Conservation (phyloP, 2,113 vertebrate genomes). For the Platycercus adscitus region DNA sequence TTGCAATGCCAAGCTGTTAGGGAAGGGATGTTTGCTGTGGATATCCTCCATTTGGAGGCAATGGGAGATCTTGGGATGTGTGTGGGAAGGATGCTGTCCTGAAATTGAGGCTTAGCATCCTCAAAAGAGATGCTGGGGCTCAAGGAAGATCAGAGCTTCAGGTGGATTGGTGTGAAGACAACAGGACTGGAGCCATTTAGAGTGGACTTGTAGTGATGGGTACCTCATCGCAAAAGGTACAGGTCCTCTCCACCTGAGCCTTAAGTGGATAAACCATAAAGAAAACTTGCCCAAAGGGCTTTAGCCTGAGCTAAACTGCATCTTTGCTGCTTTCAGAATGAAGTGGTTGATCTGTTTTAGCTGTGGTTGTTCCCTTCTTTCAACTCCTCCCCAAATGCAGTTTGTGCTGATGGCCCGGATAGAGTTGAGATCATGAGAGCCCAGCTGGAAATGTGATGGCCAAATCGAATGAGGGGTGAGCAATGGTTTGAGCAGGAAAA, state of each 20-base stretch:
- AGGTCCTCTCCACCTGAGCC: neutral
- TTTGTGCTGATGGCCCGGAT: neutral
- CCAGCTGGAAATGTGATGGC: neutral
- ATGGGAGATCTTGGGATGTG: neutral
- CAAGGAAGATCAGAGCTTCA: neutral
- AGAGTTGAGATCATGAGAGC: neutral
- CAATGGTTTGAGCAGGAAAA: neutral
- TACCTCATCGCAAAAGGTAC: neutral
- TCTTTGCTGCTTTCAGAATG: neutral
- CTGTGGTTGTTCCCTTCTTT: neutral
- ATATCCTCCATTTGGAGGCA: neutral
- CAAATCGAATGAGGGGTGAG: neutral
- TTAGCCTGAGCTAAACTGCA: neutral
- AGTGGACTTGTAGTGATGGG: neutral
- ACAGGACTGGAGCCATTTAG: rapidly evolving
- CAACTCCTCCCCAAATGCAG: neutral
- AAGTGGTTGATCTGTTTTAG: neutral
- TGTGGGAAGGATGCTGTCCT: neutral
- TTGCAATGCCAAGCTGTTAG: neutral
- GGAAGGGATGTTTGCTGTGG: neutral
- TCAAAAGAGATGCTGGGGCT: neutral
- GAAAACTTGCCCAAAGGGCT: neutral
- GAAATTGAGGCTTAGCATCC: neutral
- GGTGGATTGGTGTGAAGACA: neutral
- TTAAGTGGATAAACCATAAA: neutral